Evolutionary conservation across 2,888 invertebrate species (phyloP).

Genomic region (Tineola bisselliella): DNA sequence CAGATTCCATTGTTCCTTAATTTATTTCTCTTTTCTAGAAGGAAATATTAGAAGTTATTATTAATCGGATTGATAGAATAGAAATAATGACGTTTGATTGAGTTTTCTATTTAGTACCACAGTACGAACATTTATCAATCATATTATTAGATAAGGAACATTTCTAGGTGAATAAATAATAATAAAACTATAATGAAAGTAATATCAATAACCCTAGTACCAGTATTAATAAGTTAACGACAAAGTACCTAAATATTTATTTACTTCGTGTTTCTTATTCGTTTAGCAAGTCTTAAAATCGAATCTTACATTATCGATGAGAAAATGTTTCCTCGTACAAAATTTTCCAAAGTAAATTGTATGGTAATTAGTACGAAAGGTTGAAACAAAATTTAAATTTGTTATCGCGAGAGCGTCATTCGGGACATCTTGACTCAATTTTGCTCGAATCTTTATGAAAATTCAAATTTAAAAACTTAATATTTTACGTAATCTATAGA

Average conservation of each 20-base stretch:
- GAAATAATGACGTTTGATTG: background rate
- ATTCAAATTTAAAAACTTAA: background rate
- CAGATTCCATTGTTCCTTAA: no score
- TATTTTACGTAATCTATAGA: background rate
- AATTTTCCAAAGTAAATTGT: background rate
- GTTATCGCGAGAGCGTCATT: background rate
- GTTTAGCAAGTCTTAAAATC: background rate
- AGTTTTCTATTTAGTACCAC: background rate
- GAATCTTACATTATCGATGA: background rate
- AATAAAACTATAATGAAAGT: no score
- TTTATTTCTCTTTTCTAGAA: no score
- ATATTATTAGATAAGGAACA: no score
- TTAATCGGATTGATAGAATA: background rate
- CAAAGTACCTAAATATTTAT: no score
- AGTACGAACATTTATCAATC: background rate
- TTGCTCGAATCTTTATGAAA: background rate
- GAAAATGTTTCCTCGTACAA: background rate
- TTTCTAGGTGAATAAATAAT: no score
- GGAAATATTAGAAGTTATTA: no score
- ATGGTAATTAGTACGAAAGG: background rate
- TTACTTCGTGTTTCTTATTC: background rate
- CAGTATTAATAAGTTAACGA: no score
- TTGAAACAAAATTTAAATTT: background rate
- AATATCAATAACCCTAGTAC: no score
- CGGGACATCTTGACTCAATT: background rate